A percentile compares a stretch with the other conserved stretches of the same genome.
Evolutionary conservation across 2,797 vertebrate genomes (phyloP).

Genomic region (Crocodylus rhombifer): DNA sequence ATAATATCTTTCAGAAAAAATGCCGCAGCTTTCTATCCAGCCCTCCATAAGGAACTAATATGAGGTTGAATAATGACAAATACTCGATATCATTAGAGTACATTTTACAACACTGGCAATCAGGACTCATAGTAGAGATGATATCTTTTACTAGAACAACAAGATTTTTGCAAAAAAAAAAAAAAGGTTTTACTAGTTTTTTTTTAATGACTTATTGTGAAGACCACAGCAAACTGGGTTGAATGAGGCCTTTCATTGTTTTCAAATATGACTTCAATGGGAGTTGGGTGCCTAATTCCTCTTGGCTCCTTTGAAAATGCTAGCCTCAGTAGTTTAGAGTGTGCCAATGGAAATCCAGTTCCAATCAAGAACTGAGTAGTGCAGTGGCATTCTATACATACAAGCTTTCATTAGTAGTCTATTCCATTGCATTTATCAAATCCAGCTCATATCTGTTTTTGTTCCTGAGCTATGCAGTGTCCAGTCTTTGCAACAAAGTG

Average conservation of each 20-base stretch:
- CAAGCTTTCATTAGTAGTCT: neutral
- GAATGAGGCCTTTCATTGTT: neutral
- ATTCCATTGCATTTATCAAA: fast-evolving
- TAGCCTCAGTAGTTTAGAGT: neutral
- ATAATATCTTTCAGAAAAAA: neutral
- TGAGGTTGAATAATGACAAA: neutral
- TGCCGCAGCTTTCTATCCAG: neutral
- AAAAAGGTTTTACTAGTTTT: neutral
- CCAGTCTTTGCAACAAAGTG: neutral
- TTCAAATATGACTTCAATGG: neutral
- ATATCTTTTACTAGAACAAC: neutral
- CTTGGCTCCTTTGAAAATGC: neutral
- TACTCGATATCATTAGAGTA: neutral
- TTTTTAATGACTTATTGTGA: neutral
- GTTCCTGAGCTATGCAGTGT: neutral
- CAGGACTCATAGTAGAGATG: too few relatives aligned
- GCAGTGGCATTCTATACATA: neutral
- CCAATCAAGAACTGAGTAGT: neutral
- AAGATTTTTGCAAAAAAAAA: neutral
- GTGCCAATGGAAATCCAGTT: neutral
- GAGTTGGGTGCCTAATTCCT: fast-evolving
- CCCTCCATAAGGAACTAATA: neutral
- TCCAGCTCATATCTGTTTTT: neutral
- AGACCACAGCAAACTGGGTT: neutral
- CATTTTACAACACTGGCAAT: neutral